Evolutionary conservation across 1,140 invertebrate species (phyloP).

Genomic region (Philotrypesis tridentata): DNA sequence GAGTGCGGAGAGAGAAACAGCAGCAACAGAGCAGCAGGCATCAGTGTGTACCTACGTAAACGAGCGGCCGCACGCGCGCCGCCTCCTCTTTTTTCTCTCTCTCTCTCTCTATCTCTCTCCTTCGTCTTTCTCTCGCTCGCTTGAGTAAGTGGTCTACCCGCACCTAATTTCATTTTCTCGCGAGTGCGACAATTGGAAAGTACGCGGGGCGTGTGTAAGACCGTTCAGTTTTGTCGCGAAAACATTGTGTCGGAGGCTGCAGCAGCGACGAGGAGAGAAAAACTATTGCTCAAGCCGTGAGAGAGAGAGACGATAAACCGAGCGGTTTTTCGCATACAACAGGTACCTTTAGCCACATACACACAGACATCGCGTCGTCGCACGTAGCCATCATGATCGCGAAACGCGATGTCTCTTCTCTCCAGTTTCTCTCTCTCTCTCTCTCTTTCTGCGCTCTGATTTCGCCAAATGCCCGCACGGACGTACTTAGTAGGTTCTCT

Average conservation of each 20-base stretch:
- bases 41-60: not conserved
- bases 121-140: constrained; percentile 13
- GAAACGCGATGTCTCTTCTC: constrained; percentile 29
- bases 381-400: constrained; percentile 38
- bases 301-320: constrained; percentile 18
- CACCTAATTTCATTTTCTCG: constrained; percentile 48
- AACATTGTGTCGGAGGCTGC: not conserved
- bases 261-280: not conserved
- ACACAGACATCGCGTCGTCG: constrained; percentile 31
- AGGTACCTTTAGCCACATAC: constrained; percentile 31
- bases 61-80: constrained; percentile 1
- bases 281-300: not conserved
- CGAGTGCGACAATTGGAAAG: constrained; percentile 2
- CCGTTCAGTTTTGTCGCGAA: not conserved
- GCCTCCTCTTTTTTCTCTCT: constrained; percentile 21
- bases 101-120: not conserved
- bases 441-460: constrained; percentile 12
- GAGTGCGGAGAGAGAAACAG: not conserved
- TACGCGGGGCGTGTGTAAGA: not conserved
- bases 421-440: not conserved
- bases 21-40: not conserved
- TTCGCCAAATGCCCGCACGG: constrained; percentile 11
- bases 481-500: not conserved
- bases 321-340: constrained; percentile 36
- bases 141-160: not conserved